A percentile compares a stretch with the other conserved stretches of the same genome.
Conservation (phyloP, 2,113 vertebrate species). For the Bufo gargarizans region DNA sequence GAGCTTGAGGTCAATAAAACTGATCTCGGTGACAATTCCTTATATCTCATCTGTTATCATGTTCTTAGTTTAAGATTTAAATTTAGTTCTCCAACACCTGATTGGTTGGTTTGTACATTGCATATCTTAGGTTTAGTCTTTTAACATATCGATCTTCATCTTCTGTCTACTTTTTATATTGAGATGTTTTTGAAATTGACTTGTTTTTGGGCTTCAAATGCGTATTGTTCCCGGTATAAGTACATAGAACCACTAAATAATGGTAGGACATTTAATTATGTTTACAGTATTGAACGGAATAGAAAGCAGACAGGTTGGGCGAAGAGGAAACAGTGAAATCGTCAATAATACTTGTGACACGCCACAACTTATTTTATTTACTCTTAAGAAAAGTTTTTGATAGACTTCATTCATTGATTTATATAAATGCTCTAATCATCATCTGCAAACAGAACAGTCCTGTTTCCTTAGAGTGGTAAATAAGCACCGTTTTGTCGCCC, state of each 20-base stretch:
- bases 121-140: neutral
- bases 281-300: slow-evolving; percentile 17
- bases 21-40: neutral
- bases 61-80: neutral
- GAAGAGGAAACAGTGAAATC: neutral
- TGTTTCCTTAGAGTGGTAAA: neutral
- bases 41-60: neutral
- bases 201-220: neutral
- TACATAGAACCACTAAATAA: neutral
- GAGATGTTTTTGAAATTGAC: neutral
- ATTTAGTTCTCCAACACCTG: neutral
- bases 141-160: neutral
- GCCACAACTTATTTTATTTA: neutral
- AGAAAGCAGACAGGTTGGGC: neutral
- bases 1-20: neutral
- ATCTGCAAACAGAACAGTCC: neutral
- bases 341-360: slow-evolving; percentile 9
- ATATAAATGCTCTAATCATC: slow-evolving; percentile 14
- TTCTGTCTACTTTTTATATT: neutral
- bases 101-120: neutral
- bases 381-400: neutral
- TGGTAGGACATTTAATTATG: neutral
- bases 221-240: neutral
- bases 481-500: neutral
- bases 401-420: neutral